Percentiles rank a stretch among this genome's conserved stretches.
phyloP scores from a whole-genome alignment of 1,140 invertebrate genomes.

The Halotydeus destructor region DNA sequence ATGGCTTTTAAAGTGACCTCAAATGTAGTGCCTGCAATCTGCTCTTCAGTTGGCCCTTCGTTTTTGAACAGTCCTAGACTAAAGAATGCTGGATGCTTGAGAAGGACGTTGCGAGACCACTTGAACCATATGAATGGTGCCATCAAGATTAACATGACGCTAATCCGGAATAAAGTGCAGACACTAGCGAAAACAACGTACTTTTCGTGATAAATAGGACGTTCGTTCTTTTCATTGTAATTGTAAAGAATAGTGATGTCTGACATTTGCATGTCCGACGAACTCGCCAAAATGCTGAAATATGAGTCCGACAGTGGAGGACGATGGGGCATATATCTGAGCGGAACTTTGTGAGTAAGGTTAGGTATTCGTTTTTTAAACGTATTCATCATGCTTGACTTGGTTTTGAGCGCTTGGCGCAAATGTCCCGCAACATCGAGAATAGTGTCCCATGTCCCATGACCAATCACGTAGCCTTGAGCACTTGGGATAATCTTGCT shows the following conservation, averaged over 20 bases:
- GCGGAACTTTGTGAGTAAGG: no score
- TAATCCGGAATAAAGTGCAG: constrained; percentile 25
- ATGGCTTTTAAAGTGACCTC: constrained; percentile 43
- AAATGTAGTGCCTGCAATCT: constrained; percentile 38
- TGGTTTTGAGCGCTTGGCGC: no score
- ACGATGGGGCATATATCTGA: no score
- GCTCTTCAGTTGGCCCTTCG: constrained; percentile 39
- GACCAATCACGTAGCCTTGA: no score
- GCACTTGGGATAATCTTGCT: no score
- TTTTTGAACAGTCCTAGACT: constrained; percentile 42
- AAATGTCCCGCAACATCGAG: no score
- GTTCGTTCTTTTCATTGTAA: constrained; percentile 39
- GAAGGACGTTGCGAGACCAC: constrained; percentile 31
- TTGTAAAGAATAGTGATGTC: constrained; percentile 50
- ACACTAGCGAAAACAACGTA: constrained; percentile 24
- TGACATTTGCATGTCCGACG: no score
- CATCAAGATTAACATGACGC: constrained; percentile 25
- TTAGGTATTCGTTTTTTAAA: no score
- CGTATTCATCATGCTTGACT: no score
- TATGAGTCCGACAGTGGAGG: no score
- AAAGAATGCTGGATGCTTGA: constrained; percentile 50
- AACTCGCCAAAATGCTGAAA: no score
- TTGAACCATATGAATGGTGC: neutral
- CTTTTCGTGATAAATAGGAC: constrained; percentile 30
- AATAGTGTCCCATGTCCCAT: no score